phyloP scores from a whole-genome alignment of 2,113 vertebrate species.

The Vombatus ursinus region DNA sequence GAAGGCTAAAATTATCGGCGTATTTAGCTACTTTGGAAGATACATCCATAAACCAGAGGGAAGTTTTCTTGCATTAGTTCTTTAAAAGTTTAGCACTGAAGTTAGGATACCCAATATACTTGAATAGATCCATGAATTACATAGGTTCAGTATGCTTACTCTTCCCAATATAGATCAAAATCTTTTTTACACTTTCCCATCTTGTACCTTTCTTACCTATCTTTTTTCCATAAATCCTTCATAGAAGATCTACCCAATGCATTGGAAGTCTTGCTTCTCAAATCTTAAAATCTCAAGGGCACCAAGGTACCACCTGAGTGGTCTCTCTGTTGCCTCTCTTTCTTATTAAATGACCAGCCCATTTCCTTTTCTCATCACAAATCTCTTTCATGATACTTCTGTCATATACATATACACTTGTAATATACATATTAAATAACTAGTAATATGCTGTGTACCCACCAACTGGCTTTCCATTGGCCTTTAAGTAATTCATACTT shows the following conservation, averaged over 20 bases:
- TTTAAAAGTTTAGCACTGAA: not conserved
- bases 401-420: not conserved
- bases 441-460: not conserved
- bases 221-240: not conserved
- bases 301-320: not conserved
- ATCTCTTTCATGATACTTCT: not conserved
- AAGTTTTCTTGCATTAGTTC: no score
- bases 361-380: not conserved
- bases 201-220: not conserved
- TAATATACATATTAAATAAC: not conserved
- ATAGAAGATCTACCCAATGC: not conserved
- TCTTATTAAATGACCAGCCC: not conserved
- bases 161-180: not conserved
- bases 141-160: not conserved
- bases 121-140: not conserved
- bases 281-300: not conserved
- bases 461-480: not conserved
- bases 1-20: no score
- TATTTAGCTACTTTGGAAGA: no score
- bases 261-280: not conserved
- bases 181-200: not conserved
- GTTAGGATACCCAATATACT: not conserved
- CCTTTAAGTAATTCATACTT: not conserved
- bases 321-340: not conserved
- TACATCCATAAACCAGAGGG: no score